These are phyloP conservation scores for Brevipalpus yothersi DNA, from an alignment of 1,140 invertebrate species.

Conservation along the genomic window DNA sequence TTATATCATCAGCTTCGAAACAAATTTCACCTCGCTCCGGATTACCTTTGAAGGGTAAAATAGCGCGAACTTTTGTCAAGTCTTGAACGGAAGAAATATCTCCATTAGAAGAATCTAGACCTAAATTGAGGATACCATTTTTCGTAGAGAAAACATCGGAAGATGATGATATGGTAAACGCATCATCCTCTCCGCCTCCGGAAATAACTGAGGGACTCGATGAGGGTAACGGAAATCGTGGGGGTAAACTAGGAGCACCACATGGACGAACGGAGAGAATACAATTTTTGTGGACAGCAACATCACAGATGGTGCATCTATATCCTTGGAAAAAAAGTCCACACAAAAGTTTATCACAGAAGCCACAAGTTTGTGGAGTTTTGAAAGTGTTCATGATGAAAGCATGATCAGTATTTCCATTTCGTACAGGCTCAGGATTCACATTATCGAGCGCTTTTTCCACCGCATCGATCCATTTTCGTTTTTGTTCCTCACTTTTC, in stretches of 20 bases:
- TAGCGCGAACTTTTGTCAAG: neutral
- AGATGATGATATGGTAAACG: neutral
- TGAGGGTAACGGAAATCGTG: conserved; percentile 1
- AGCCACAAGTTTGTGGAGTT: conserved; percentile 45
- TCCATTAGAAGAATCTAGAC: neutral
- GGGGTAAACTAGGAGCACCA: conserved; percentile 11
- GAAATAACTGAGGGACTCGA: neutral
- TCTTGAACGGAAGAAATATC: neutral
- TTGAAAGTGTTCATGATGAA: conserved; percentile 67
- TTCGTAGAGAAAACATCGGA: neutral
- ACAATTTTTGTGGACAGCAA: conserved; percentile 16
- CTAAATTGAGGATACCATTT: neutral
- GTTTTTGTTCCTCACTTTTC: conserved; percentile 57
- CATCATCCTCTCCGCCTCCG: neutral
- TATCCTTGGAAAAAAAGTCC: conserved; percentile 48
- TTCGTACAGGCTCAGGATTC: conserved; percentile 43
- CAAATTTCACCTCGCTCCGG: conserved; percentile 8
- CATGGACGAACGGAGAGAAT: conserved; percentile 14
- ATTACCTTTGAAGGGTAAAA: conserved; percentile 2
- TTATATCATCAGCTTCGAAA: conserved; percentile 12
- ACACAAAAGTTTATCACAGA: conserved; percentile 65
- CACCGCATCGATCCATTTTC: conserved; percentile 75
- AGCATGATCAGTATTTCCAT: conserved; percentile 43
- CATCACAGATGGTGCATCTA: conserved; percentile 17
- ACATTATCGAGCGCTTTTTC: conserved; percentile 79